Conservation (phyloP, 35 echinoderm and acorn worm species). For the Apostichopus californicus region DNA sequence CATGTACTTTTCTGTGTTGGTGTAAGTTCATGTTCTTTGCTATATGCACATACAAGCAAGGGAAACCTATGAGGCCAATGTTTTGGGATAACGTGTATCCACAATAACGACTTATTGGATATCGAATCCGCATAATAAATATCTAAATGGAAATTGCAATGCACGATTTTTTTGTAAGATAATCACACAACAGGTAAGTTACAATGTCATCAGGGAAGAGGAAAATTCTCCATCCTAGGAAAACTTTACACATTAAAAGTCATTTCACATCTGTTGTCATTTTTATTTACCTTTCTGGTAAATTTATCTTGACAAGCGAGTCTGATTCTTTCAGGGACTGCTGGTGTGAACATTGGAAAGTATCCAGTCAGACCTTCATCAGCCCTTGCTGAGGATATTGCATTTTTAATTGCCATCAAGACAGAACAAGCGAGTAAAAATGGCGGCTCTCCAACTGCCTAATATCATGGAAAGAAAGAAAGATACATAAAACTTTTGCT, state of each 20-base stretch:
- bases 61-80: no score
- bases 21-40: no score
- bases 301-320: constrained; percentile 63
- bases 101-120: no score
- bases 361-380: constrained; percentile 50
- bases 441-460: constrained; percentile 63
- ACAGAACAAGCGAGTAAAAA: constrained; percentile 52
- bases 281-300: constrained; percentile 29
- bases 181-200: not conserved
- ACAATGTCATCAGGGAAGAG: no score
- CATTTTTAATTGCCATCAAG: constrained; percentile 69
- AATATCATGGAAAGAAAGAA: not conserved
- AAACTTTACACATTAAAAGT: no score
- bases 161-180: not conserved
- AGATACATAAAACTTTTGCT: no score
- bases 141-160: not conserved
- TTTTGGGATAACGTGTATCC: no score
- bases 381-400: constrained; percentile 54
- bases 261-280: no score
- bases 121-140: no score
- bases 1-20: no score
- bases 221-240: no score
- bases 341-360: constrained; percentile 60
- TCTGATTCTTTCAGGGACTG: constrained; percentile 53
- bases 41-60: no score